A percentile compares a stretch with the other conserved stretches of the same genome.
These are phyloP conservation scores for Camponotus floridanus DNA, from an alignment of 1,140 invertebrate genomes.

Conservation along the genomic window DNA sequence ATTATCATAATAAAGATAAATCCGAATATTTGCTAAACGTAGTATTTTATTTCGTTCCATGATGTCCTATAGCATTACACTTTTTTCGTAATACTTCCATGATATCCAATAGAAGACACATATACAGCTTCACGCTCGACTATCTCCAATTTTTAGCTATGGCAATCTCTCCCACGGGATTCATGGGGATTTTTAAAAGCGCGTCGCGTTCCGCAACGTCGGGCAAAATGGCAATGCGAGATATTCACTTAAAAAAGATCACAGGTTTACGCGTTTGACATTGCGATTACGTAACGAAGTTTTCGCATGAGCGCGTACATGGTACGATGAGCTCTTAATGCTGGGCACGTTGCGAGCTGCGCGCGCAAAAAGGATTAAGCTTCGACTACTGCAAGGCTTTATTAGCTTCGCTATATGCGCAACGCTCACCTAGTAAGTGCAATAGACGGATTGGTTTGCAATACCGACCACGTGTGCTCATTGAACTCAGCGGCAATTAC, in stretches of 20 bases:
- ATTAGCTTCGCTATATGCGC: conserved; percentile 31
- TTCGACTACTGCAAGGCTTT: conserved; percentile 36
- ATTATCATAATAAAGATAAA: not conserved
- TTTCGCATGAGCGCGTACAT: conserved; percentile 33
- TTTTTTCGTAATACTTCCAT: not conserved
- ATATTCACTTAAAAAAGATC: conserved; percentile 32
- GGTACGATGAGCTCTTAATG: conserved; percentile 46
- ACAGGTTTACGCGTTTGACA: conserved; percentile 54
- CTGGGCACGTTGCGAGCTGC: conserved; percentile 42
- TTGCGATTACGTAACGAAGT: conserved; percentile 62
- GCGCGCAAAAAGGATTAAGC: conserved; percentile 51
- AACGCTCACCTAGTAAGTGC: conserved; percentile 38
- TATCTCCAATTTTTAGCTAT: not conserved
- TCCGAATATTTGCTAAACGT: not conserved
- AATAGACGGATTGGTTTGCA: conserved; percentile 34
- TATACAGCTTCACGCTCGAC: not conserved
- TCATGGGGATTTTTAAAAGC: conserved; percentile 24
- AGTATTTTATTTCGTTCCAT: not conserved
- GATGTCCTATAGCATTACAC: not conserved
- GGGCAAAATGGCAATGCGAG: conserved; percentile 20
- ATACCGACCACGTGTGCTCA: conserved; percentile 43
- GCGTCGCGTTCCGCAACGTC: conserved; percentile 10
- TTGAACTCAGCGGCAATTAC: conserved; percentile 48
- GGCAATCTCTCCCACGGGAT: not conserved
- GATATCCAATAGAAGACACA: not conserved